Evolutionary conservation across 2,797 vertebrate species (phyloP).

Genomic region (Mormyrus hasselquistii): DNA sequence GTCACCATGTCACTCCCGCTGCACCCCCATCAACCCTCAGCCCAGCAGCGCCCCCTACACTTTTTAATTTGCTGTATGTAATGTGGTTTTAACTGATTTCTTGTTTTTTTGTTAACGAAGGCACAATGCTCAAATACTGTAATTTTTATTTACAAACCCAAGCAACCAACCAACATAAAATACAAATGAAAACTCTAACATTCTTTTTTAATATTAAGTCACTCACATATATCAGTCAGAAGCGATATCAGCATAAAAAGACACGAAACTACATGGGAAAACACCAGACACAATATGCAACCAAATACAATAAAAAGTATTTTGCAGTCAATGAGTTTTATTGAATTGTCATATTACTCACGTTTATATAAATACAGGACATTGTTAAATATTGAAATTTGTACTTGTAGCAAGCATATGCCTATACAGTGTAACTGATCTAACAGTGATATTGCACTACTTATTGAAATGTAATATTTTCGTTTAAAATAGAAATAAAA

Average conservation of each 20-base stretch:
- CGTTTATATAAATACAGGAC: conserved; percentile 1
- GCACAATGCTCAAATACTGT: not conserved
- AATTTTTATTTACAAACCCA: not conserved
- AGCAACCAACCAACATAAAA: not conserved
- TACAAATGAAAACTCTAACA: not conserved
- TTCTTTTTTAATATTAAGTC: not conserved
- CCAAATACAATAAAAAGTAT: not conserved
- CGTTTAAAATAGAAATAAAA: not conserved
- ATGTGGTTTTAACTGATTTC: not conserved
- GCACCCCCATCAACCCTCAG: not conserved
- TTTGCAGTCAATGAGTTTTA: not conserved
- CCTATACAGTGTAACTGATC: not conserved
- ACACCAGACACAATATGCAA: not conserved
- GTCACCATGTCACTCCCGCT: not conserved
- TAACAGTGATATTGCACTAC: not conserved
- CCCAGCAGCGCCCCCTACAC: not conserved
- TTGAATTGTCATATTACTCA: not conserved
- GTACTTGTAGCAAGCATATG: not conserved
- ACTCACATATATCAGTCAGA: not conserved
- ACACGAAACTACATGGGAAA: not conserved
- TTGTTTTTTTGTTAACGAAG: not conserved
- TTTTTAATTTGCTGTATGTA: not conserved
- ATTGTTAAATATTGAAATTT: not conserved
- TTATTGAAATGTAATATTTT: not conserved
- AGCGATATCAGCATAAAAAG: not conserved